Base-by-base conservation (phyloP, 1,140 invertebrate genomes). In the Hermatobates lingyangjiaoensis region DNA sequence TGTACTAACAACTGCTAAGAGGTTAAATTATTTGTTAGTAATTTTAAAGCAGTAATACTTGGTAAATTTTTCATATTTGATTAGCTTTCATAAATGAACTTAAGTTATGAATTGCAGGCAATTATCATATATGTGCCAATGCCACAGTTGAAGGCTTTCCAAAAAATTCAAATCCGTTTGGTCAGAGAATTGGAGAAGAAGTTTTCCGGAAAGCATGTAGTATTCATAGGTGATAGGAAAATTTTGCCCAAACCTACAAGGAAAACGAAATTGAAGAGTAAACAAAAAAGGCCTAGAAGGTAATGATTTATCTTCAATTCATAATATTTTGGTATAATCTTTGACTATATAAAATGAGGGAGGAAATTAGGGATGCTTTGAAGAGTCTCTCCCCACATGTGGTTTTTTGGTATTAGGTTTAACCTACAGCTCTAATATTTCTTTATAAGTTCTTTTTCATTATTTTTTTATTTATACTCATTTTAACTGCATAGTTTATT, bases 161-260 rank as follows among this genome's bases (percentile, higher is more conserved):
- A 98, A 71, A 98, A 97, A 68, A 86, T 98, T 58, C 95, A 99
- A 68, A 85, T 86, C 48, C 77, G 91, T 54, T 70, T 99, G 54
- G 94, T 98, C 23, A 77, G 95, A 58, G 96, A 99, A 68, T 68
- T 99, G 58, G 96, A 99, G 67, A 99, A 99, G 78, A 99, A 98
- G 67, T 98, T 98, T 72, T 93, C 87, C 63, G 95, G 94, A 28
- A 96, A 93, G 66, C 92, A 98, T 71, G 93, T 99, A 23, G 92
- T 99, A 52, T 94, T 99, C 65, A 80, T 98, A 70, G 95, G 93
- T 39, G 86, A 98, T 71, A 79, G 95, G 59, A 91, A 93, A 66
- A 99, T 99, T 66, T 73, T 99, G 51, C 90, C 92, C 40, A 98
- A 99, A 69, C 95, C 94, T 28, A 94, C 89, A 40, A 77, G 93